These are phyloP conservation scores for Vesta saturnalis DNA, from an alignment of 2,888 invertebrate species.

Conservation along the genomic window DNA sequence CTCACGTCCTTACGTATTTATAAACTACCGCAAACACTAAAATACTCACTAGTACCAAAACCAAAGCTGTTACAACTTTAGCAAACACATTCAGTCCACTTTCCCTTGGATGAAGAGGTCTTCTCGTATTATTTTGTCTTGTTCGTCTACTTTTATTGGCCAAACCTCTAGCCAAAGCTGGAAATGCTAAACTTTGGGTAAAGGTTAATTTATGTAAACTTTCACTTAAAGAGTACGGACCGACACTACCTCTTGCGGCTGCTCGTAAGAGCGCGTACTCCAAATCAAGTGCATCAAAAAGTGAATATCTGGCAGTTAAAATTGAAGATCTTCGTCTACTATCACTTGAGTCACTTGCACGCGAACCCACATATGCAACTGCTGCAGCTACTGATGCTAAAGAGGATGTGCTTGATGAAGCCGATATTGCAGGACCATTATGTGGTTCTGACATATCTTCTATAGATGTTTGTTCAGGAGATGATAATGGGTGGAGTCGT, in stretches of 20 bases:
- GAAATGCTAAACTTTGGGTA: conserved; percentile 78
- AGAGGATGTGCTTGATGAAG: conserved; percentile 68
- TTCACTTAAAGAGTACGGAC: conserved; percentile 76
- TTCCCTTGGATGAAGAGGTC: conserved; percentile 70
- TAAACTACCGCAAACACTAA: conserved; percentile 78
- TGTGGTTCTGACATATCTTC: conserved; percentile 61
- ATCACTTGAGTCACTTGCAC: conserved; percentile 60
- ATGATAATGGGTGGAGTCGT: conserved; percentile 59
- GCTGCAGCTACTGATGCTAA: conserved; percentile 65
- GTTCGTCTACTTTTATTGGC: conserved; percentile 70
- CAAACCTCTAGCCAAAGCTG: conserved; percentile 74
- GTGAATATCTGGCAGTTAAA: conserved; percentile 71
- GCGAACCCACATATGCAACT: conserved; percentile 47
- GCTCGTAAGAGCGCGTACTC: conserved; percentile 76
- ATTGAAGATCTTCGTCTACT: conserved; percentile 67
- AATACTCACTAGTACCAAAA: conserved; percentile 74
- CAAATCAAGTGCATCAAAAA: conserved; percentile 76
- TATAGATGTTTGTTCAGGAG: conserved; percentile 62
- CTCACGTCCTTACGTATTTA: conserved; percentile 81
- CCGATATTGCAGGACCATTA: conserved; percentile 58
- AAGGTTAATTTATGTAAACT: conserved; percentile 78
- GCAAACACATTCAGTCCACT: conserved; percentile 76
- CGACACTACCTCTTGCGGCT: conserved; percentile 76
- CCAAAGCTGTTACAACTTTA: conserved; percentile 75
- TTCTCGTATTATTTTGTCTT: conserved; percentile 62